Base-by-base conservation (phyloP, 2,113 vertebrate genomes). In the Heterocephalus glaber region DNA sequence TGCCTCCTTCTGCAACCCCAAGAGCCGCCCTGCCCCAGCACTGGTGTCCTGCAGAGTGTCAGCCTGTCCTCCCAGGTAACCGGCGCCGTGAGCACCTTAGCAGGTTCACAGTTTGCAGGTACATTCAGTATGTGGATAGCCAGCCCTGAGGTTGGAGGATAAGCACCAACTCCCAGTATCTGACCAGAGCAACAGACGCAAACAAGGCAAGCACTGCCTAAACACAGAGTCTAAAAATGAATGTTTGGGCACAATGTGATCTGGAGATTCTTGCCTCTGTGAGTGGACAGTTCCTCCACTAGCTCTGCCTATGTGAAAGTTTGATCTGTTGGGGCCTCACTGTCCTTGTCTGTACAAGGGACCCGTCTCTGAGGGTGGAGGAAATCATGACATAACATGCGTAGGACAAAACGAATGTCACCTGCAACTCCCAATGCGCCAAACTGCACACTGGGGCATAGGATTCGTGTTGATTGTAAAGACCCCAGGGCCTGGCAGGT, bases 21-120 rank as follows among this genome's bases (percentile, higher is more conserved):
- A 96, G 95, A 97, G 98, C 24, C 98, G 96, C 60, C 99, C 99
- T 1, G 92, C 96, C 52, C 98, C 98, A 9, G 98, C 98, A 89
- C 65, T 96, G 33, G 95, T 98, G 65, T 97, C 99, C 86, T 99
- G 99, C 97, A 99, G 98, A 97, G 97, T 98, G 35, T 98, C 99
- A 20, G 98, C 99, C 41, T 99, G 99, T 94, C 98, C 99, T 66
- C 97, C 99, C 97, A 99, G 99, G 99, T 99, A 98, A 98, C 97
- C 33, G 16, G 61, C 0, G 24, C 76, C 14, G 0, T 0, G 5
- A 4, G 8, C 1, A 0, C 6, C 12, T 11, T 0, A 11, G 16
- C 9, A 5, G 0, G 5, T 3, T 3, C 10, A 3, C 17, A 33
- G 19, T 30, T 41, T 41, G 24, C 44, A 16, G 19, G 20, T 3